These are phyloP conservation scores for Ennomos erosarius DNA, from an alignment of 2,888 invertebrate species.

Conservation along the genomic window DNA sequence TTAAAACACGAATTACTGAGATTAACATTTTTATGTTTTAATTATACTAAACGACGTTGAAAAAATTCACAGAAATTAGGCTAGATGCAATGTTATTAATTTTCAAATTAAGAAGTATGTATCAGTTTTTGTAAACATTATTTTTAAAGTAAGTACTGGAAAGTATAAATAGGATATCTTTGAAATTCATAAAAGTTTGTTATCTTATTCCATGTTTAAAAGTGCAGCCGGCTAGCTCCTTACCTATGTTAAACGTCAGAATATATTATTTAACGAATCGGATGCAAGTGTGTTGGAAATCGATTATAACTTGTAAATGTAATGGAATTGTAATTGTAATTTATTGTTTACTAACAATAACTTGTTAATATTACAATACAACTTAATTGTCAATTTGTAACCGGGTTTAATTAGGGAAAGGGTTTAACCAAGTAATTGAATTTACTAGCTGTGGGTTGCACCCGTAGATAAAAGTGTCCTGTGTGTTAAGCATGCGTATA, in stretches of 20 bases:
- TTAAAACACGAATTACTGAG: too few species aligned
- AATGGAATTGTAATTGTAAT: conserved; percentile 14
- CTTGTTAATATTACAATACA: conserved; percentile 1
- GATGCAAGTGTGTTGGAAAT: conserved; percentile 3
- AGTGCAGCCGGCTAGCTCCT: neutral
- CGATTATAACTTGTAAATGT: conserved; percentile 12
- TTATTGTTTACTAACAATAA: conserved; percentile 4
- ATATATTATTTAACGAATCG: conserved; percentile 8
- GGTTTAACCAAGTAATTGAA: neutral
- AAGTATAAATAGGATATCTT: too few species aligned
- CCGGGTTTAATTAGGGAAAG: neutral
- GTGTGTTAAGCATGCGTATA: too few species aligned
- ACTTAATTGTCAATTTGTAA: neutral
- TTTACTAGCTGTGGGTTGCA: neutral
- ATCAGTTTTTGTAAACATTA: too few species aligned
- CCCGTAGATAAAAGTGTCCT: too few species aligned
- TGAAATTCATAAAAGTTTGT: too few species aligned
- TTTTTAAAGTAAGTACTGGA: too few species aligned
- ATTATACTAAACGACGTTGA: too few species aligned
- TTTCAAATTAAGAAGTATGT: too few species aligned
- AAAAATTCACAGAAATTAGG: neutral
- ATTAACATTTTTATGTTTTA: too few species aligned
- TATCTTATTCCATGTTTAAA: too few species aligned
- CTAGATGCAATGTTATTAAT: too few species aligned
- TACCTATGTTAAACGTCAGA: conserved; percentile 4